Conservation (phyloP, 2,797 vertebrate genomes). For the Chloroceryle inda region DNA sequence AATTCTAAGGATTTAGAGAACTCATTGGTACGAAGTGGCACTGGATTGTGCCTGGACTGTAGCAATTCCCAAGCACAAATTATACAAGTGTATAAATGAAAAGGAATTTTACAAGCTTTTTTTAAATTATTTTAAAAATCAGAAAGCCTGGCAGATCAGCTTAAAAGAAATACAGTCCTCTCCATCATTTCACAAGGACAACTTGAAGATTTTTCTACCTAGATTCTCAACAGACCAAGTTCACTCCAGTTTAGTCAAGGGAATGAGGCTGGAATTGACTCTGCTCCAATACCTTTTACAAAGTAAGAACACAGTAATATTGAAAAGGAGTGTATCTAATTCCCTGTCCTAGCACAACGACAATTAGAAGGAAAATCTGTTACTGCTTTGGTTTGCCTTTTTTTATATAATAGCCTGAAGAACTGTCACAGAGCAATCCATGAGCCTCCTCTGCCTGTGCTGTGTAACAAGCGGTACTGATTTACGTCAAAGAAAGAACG, state of each 20-base stretch:
- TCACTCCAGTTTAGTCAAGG: background rate
- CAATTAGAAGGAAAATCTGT: background rate
- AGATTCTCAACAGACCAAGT: background rate
- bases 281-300: background rate
- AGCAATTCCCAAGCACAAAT: background rate
- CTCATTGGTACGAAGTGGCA: background rate
- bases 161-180: background rate
- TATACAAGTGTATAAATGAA: background rate
- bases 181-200: background rate
- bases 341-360: background rate
- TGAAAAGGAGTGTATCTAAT: background rate
- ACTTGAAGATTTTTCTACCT: background rate
- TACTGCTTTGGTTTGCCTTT: background rate
- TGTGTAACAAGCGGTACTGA: background rate
- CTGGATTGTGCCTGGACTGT: background rate
- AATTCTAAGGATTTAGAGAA: background rate
- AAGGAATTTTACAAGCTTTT: background rate
- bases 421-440: background rate
- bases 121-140: background rate
- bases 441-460: background rate
- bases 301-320: background rate
- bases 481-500: background rate
- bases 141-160: background rate
- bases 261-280: background rate
- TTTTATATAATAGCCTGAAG: background rate